Evolutionary conservation across 2,113 vertebrate genomes (phyloP), one percentile per base, ranked within the genome.

Genomic region (Tupaia tana): DNA sequence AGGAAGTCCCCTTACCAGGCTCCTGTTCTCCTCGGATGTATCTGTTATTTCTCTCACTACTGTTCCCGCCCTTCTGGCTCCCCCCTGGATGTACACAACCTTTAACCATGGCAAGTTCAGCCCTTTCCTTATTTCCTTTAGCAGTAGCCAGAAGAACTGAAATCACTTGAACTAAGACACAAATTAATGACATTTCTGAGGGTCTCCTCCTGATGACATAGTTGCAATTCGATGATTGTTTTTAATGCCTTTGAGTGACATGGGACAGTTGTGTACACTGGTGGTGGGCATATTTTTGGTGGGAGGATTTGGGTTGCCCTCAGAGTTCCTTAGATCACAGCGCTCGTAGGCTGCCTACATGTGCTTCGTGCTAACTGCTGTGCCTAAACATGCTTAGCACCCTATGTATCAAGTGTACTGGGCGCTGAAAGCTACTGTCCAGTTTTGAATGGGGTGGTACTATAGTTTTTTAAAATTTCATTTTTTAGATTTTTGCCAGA

Each of bases 401-500:
- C 24, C 6, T 67, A 9, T 8, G 18, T 3, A 5, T 1, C 0
- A 16, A 5, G 9, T 19, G 43, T 2, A 4, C 19, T 0, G 13
- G 12, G 70, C 18, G 18, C 56, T 27, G n/a, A 22, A 74, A n/a
- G 59, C 3, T 3, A 54, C 71, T 5, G 56, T 71, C 29, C 14
- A 5, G 14, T 27, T 90, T 34, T 83, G 79, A 82, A 74, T 9
- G 31, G 19, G 27, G 15, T 24, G 19, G 16, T 64, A 7, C 9
- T 31, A 29, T 8, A 34, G 0, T 19, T 58, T 67, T 78, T 16
- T 19, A 79, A 81, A 77, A 22, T 27, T 18, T 86, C n/a, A 43
- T 43, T 6, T 43, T 43, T 43, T 43, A 43, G 43, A 43, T 43
- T 43, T 43, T 43, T 43, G 43, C 43, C 43, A 43, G 6, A 43